A percentile compares a stretch with the other conserved stretches of the same genome.
Evolutionary conservation across 2,797 vertebrate species (phyloP).

Genomic region (Lemur catta): DNA sequence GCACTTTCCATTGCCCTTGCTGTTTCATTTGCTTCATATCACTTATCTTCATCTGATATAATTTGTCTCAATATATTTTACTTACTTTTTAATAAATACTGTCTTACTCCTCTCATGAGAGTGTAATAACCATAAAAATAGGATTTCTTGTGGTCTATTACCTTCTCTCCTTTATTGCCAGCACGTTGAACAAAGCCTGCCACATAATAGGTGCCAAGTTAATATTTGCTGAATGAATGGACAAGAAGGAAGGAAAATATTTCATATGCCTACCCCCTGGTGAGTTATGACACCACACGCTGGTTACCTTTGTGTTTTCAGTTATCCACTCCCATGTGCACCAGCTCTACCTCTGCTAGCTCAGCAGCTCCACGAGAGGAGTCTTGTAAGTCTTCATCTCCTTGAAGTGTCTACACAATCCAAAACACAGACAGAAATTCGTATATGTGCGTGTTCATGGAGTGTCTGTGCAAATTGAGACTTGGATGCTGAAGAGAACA

Average conservation of each 20-base stretch:
- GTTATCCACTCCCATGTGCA: neutral
- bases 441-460: neutral
- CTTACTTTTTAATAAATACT: neutral
- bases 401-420: neutral
- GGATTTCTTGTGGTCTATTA: neutral
- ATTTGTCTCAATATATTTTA: neutral
- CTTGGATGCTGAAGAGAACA: neutral
- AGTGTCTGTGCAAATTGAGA: neutral
- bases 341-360: neutral
- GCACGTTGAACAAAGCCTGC: neutral
- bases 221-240: neutral
- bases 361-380: neutral
- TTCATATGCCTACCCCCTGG: neutral
- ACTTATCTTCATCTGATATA: neutral
- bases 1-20: neutral
- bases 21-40: neutral
- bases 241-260: neutral
- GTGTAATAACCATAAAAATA: neutral
- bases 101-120: neutral
- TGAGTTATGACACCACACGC: neutral
- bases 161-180: neutral
- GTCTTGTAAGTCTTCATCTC: neutral
- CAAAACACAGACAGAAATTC: neutral
- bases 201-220: neutral
- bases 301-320: neutral